Evolutionary conservation across 1,140 invertebrate species (phyloP).

Genomic region (Pemphigus obesinymphae): DNA sequence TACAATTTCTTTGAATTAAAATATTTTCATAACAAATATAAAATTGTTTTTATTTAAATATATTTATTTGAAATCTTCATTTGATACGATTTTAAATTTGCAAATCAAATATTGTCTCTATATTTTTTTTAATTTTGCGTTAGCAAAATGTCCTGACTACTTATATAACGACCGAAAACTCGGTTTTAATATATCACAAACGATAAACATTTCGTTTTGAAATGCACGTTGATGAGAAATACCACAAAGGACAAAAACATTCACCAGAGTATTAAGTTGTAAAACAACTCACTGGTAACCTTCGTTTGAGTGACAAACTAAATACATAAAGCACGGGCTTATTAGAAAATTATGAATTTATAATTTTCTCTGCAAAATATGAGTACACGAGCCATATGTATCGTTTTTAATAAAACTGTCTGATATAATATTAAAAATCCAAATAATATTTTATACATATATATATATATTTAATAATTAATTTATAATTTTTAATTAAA

Average conservation of each 20-base stretch:
- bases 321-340: not conserved
- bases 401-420: too few species aligned
- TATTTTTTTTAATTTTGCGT: not conserved
- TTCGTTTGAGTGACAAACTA: not conserved
- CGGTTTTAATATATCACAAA: not conserved
- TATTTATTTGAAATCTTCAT: not conserved
- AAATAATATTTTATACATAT: too few species aligned
- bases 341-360: not conserved
- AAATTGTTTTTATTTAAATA: slow-evolving; percentile 5
- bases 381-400: not conserved
- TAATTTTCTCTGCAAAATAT: not conserved
- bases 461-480: too few species aligned
- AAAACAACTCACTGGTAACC: not conserved
- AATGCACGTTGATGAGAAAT: not conserved
- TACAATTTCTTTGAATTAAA: not conserved
- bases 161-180: not conserved
- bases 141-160: not conserved
- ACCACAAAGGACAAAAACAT: not conserved
- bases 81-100: not conserved
- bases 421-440: too few species aligned
- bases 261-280: not conserved
- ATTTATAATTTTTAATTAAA: too few species aligned
- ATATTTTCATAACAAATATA: not conserved
- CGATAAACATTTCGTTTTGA: not conserved
- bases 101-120: not conserved